These are phyloP conservation scores for Propithecus perrieri DNA, from an alignment of 2,797 vertebrate genomes.

Conservation along the genomic window DNA sequence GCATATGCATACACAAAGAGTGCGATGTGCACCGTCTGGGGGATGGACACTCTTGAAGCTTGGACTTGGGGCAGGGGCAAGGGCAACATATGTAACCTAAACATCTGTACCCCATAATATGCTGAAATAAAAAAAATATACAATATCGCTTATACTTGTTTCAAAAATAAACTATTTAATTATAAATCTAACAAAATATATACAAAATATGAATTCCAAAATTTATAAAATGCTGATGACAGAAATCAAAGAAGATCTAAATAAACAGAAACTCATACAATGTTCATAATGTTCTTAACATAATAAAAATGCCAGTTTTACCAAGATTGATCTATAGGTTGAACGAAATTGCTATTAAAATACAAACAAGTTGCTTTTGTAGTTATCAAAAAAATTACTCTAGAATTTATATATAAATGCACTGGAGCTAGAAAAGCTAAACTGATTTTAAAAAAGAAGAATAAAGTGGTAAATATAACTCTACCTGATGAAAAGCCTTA, in stretches of 20 bases:
- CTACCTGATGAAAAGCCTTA: background rate
- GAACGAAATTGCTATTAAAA: background rate
- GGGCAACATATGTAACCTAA: no score
- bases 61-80: no score
- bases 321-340: background rate
- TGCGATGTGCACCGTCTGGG: no score
- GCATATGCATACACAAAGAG: no score
- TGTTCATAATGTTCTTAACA: background rate
- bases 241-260: background rate
- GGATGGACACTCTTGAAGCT: no score
- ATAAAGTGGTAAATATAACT: background rate
- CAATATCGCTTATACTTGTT: background rate
- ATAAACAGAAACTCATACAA: background rate
- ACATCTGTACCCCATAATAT: no score
- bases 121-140: background rate
- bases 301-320: background rate
- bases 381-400: background rate
- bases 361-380: background rate
- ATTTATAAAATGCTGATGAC: background rate
- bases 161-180: background rate
- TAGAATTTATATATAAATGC: background rate
- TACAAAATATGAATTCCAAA: background rate
- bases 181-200: background rate
- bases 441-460: background rate
- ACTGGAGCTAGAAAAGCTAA: background rate